Evolutionary conservation across 2,113 vertebrate genomes (phyloP).

Genomic region (Tylochromis polylepis): DNA sequence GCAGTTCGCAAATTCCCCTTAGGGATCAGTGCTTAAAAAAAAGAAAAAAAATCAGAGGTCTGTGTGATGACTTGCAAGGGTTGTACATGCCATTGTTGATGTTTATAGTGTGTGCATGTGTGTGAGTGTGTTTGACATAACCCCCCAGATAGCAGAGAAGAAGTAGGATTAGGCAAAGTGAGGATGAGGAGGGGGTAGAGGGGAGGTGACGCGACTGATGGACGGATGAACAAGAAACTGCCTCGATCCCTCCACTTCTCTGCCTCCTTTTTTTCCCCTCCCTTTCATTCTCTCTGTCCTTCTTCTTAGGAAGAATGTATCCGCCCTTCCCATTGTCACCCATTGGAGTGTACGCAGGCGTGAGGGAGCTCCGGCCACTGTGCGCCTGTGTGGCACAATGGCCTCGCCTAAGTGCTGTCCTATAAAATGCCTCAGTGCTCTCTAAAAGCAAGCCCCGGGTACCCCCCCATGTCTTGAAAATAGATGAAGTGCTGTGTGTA

Average conservation of each 20-base stretch:
- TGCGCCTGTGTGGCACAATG: constrained; percentile 69
- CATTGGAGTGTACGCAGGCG: constrained; percentile 70
- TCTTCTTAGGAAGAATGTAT: constrained; percentile 61
- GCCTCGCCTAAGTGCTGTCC: constrained; percentile 73
- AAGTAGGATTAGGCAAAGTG: constrained; percentile 60
- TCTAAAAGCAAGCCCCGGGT: constrained; percentile 64
- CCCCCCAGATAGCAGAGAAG: constrained; percentile 41
- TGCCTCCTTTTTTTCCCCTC: neutral
- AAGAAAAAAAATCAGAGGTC: neutral
- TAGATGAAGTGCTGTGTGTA: constrained; percentile 54
- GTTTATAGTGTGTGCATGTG: constrained; percentile 13
- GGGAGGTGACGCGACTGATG: constrained; percentile 31
- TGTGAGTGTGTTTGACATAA: constrained; percentile 36
- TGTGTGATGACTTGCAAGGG: constrained; percentile 27
- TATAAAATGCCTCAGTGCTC: constrained; percentile 76
- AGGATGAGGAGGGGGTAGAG: constrained; percentile 2
- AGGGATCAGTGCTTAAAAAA: constrained; percentile 8
- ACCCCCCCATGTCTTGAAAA: constrained; percentile 54
- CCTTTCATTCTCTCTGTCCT: constrained; percentile 41
- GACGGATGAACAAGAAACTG: constrained; percentile 57
- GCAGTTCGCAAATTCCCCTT: constrained; percentile 3
- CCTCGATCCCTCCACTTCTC: constrained; percentile 56
- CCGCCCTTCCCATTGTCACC: constrained; percentile 72
- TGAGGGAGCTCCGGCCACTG: constrained; percentile 60
- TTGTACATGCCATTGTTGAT: constrained; percentile 42